A percentile compares a stretch with the other conserved stretches of the same genome.
Evolutionary conservation across 2,888 invertebrate genomes (phyloP).

Genomic region (Lottia gigantea): DNA sequence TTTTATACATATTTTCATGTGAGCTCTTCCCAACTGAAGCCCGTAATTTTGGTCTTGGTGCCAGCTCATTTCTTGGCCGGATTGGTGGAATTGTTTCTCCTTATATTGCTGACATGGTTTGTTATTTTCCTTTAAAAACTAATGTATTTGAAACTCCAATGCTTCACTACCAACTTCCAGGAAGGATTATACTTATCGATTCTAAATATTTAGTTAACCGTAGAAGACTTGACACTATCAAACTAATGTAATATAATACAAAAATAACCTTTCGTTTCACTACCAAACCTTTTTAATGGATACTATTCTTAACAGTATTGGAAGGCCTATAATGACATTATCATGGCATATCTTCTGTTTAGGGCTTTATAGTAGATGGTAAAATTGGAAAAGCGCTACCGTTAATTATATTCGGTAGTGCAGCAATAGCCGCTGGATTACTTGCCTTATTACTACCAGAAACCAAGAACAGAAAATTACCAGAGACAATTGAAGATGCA

Average conservation of each 20-base stretch:
- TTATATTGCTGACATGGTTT: constrained; percentile 74
- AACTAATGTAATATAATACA: too few species aligned
- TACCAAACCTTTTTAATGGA: too few species aligned
- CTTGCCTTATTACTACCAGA: background rate
- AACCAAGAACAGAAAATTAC: background rate
- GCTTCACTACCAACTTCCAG: too few species aligned
- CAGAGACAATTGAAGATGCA: background rate
- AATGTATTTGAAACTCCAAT: too few species aligned
- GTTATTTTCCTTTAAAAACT: constrained; percentile 3
- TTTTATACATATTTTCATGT: constrained; percentile 16
- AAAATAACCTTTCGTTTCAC: too few species aligned
- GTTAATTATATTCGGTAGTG: background rate
- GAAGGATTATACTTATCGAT: too few species aligned
- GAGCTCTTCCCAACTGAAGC: constrained; percentile 22
- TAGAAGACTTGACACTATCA: too few species aligned
- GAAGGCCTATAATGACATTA: too few species aligned
- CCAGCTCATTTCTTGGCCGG: constrained; percentile 86
- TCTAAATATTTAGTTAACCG: too few species aligned
- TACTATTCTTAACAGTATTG: too few species aligned
- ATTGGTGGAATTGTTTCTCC: constrained; percentile 89
- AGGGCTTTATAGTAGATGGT: background rate
- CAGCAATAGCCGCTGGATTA: background rate
- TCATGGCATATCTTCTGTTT: background rate
- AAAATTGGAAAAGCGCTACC: background rate
- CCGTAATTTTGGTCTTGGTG: constrained; percentile 85